Evolutionary conservation across 2,797 vertebrate genomes (phyloP), one percentile per base, ranked within the genome.

Genomic region (Anguilla pacifica): DNA sequence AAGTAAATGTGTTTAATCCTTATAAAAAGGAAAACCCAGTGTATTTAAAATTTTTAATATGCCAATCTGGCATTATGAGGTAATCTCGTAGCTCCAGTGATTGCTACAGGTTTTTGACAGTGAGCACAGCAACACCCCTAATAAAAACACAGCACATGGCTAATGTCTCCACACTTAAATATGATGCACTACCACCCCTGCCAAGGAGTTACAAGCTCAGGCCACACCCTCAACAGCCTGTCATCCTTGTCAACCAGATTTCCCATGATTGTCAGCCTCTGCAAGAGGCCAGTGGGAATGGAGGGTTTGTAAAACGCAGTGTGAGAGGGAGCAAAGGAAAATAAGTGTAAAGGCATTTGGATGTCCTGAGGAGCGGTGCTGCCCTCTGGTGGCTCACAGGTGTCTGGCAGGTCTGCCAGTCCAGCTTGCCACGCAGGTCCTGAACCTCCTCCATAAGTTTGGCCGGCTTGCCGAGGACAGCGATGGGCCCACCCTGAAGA

Each of bases 261-360:
- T 22, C 97, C 96, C 49, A 96, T 96, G 43, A 93, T 93, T 90
- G 95, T 96, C 85, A 97, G 91, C 74, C 95, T 94, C 31, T 97
- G 96, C 93, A 96, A 95, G 6, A 95, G 94, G 84, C 96, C 96
- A 59, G 95, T 96, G 72, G 97, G 97, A 86, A 98, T 95, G 89
- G 95, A 92, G 0, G 97, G 97, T 89, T 96, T 97, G 84, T 95
- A 87, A 19, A 95, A 95, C 86, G 94, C 96, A 90, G 95, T 94
- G 84, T 95, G 96, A 53, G 94, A 92, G 61, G 95, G 91, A 46
- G 96, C 95, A 98, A 98, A 0, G 97, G 97, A 91, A 97, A 98
- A 35, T 96, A 90, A 0, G 97, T 97, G 0, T 97, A 97, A 43
- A 97, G 91, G 79, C 96, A 96, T 17, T 94, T 92, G 0, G 95